Percentiles rank a stretch among this genome's conserved stretches.
Evolutionary conservation across 2,888 invertebrate genomes (phyloP).

Genomic region (Sympetrum striolatum): DNA sequence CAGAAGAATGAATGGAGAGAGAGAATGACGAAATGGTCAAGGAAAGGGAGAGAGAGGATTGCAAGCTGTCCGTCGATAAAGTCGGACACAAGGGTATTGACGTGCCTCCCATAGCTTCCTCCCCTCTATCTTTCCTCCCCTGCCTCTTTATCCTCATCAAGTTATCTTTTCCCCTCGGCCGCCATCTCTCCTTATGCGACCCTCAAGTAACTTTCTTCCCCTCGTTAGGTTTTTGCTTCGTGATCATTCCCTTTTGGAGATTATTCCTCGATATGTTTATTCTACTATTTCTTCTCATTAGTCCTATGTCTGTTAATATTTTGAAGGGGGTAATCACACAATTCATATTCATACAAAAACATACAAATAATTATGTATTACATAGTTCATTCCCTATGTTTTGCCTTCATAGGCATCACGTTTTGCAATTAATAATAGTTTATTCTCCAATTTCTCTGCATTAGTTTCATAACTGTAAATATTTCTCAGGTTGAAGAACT

Average conservation of each 20-base stretch:
- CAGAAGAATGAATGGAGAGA: background rate
- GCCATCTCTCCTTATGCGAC: background rate
- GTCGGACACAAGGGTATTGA: constrained; percentile 43
- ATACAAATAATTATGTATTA: too few species aligned
- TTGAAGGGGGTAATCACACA: too few species aligned
- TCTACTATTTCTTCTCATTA: too few species aligned
- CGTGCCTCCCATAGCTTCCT: background rate
- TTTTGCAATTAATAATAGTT: too few species aligned
- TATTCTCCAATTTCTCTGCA: too few species aligned
- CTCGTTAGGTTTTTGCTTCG: background rate
- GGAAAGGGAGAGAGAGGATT: background rate
- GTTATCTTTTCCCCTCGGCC: background rate
- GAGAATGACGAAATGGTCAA: background rate
- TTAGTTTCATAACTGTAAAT: too few species aligned
- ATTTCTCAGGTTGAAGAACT: too few species aligned
- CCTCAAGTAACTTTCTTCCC: background rate
- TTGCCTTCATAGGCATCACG: too few species aligned
- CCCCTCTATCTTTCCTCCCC: background rate
- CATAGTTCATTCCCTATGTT: too few species aligned
- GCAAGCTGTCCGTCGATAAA: constrained; percentile 44
- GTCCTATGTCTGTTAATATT: too few species aligned
- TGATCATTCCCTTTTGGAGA: background rate
- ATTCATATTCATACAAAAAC: too few species aligned
- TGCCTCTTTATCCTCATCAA: background rate
- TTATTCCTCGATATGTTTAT: too few species aligned